These are phyloP conservation scores for Apis florea DNA, from an alignment of 1,140 invertebrate species.

Conservation along the genomic window DNA sequence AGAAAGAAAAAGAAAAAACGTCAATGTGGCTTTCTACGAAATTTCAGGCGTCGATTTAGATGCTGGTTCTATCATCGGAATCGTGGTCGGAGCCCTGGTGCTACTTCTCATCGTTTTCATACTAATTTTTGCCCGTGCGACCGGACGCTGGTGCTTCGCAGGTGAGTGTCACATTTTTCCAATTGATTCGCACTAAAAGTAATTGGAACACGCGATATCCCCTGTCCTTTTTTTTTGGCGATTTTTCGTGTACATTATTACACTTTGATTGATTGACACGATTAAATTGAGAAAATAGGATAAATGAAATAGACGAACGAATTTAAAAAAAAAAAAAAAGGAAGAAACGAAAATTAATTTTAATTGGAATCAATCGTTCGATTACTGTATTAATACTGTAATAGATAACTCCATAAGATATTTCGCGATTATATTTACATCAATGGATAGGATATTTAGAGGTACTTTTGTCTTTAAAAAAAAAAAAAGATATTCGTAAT, in stretches of 20 bases:
- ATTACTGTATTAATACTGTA: neutral
- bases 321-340: neutral
- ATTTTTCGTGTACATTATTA: slow-evolving; percentile 36
- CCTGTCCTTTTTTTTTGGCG: slow-evolving; percentile 17
- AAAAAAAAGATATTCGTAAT: neutral
- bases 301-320: neutral
- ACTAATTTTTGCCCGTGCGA: slow-evolving; percentile 87
- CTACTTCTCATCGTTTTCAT: slow-evolving; percentile 85
- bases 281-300: neutral
- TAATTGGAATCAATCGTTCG: neutral
- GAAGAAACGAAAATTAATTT: neutral
- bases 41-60: slow-evolving; percentile 85
- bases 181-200: slow-evolving; percentile 13
- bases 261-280: neutral
- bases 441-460: neutral
- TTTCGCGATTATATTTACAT: neutral
- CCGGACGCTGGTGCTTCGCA: slow-evolving; percentile 91
- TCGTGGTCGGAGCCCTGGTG: slow-evolving; percentile 85
- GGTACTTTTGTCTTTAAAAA: neutral
- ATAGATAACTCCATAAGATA: neutral
- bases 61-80: slow-evolving; percentile 87
- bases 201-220: neutral
- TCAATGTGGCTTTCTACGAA: slow-evolving; percentile 11
- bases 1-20: neutral
- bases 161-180: slow-evolving; percentile 82